phyloP scores from a whole-genome alignment of 1,140 invertebrate genomes.

The Drosophila varians region DNA sequence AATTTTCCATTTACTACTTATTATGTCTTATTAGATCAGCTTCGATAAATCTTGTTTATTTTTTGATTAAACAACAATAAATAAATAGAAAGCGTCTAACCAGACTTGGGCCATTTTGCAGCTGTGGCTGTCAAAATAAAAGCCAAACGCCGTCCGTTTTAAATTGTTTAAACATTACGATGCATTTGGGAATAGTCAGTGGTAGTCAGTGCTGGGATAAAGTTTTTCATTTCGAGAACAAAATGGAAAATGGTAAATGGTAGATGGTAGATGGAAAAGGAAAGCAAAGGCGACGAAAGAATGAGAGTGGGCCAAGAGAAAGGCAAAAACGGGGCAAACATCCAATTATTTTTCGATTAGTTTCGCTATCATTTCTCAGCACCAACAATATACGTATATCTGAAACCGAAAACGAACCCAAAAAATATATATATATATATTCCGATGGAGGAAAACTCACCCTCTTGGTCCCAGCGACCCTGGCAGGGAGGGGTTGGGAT shows the following conservation, averaged over 20 bases:
- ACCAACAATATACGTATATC: constrained; percentile 35
- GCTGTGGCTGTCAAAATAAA: constrained; percentile 69
- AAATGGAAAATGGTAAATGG: too few species aligned
- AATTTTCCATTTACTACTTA: too few species aligned
- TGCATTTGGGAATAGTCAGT: constrained; percentile 80
- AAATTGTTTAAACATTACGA: constrained; percentile 83
- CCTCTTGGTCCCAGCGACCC: constrained; percentile 18
- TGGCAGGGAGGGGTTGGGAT: constrained; percentile 20
- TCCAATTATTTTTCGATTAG: constrained; percentile 84
- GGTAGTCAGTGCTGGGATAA: constrained; percentile 23
- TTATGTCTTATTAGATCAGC: neutral
- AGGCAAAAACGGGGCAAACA: constrained; percentile 65
- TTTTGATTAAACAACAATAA: neutral
- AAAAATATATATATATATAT: neutral
- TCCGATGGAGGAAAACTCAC: constrained; percentile 44
- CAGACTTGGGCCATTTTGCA: constrained; percentile 48
- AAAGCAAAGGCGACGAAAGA: constrained; percentile 37
- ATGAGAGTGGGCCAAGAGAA: constrained; percentile 21
- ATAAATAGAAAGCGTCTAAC: neutral
- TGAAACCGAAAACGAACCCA: constrained; percentile 63
- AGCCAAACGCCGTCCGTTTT: constrained; percentile 61
- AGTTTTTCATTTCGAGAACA: constrained; percentile 29
- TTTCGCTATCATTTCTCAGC: constrained; percentile 82
- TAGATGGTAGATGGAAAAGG: too few species aligned
- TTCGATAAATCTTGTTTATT: neutral